Percentiles rank a stretch among this genome's conserved stretches.
Conservation (phyloP, 2,888 invertebrate genomes). For the Ethmia dodecea region DNA sequence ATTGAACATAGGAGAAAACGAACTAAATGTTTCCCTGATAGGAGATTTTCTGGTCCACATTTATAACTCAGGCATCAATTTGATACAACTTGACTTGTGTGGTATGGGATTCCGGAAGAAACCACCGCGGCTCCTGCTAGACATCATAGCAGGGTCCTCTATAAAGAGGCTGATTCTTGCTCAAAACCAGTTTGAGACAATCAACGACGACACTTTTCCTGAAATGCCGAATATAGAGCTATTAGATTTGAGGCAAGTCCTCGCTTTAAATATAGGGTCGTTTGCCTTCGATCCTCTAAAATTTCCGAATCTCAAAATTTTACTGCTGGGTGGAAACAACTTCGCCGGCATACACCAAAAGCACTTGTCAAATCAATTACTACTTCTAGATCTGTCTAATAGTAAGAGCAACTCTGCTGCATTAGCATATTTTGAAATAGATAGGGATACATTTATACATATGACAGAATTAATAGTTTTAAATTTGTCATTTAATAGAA, state of each 20-base stretch:
- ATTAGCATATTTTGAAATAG: constrained; percentile 70
- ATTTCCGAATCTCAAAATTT: constrained; percentile 69
- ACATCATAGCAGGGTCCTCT: constrained; percentile 67
- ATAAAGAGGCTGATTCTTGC: constrained; percentile 65
- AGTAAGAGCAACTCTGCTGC: constrained; percentile 60
- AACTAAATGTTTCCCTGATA: constrained; percentile 58
- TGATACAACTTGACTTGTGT: constrained; percentile 66
- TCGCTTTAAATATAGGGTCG: constrained; percentile 59
- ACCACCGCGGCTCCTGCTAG: constrained; percentile 62
- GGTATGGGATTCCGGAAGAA: constrained; percentile 72
- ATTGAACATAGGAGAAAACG: constrained; percentile 74
- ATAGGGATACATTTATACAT: constrained; percentile 63
- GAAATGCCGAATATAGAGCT: constrained; percentile 71
- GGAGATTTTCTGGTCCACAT: constrained; percentile 53
- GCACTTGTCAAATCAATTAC: constrained; percentile 61
- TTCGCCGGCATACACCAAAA: constrained; percentile 70
- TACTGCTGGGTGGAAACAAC: constrained; percentile 72
- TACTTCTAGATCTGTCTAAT: constrained; percentile 69
- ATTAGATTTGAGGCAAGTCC: constrained; percentile 74
- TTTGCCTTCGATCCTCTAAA: constrained; percentile 61
- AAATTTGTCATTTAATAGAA: constrained; percentile 73
- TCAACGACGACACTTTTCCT: constrained; percentile 71
- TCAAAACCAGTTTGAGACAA: constrained; percentile 75
- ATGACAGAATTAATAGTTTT: constrained; percentile 64
- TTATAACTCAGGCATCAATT: constrained; percentile 46